Evolutionary conservation across 2,113 vertebrate species (phyloP), one percentile per base, ranked within the genome.

Genomic region (Xiphophorus hellerii): DNA sequence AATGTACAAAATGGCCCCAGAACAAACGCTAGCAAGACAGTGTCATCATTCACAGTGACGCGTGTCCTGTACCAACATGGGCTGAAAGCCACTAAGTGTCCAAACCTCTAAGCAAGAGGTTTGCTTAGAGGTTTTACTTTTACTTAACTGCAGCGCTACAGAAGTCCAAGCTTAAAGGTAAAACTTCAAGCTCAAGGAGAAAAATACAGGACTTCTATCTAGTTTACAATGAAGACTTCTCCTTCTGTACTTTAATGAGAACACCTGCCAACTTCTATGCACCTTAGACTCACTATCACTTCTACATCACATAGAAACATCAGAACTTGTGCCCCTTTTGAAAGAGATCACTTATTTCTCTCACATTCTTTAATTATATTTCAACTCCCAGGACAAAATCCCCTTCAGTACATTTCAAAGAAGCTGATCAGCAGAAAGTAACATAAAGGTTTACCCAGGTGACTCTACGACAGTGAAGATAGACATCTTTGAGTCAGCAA

Each of bases 401-500:
- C 31, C 42, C 39, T 33, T 33, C 4, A 25, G 14, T 62, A 62
- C 44, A 25, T 58, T 77, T 79, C 62, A 76, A 74, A 70, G 62
- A 61, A 65, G 63, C 64, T 75, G 35, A 80, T 66, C 80, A 77
- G 66, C 62, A 64, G 68, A 29, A 64, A 9, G 51, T 37, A 69
- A 66, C 78, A 71, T 25, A 35, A 60, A 69, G 22, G 42, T 77
- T 73, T 75, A 65, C 68, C 81, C 42, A 28, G 48, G 61, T 37
- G 64, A 64, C 63, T 82, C 35, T 69, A 74, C 75, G 51, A 30
- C 42, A 71, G 60, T 51, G 62, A 66, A 58, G 3, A 35, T 27
- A 71, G 70, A 83, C 51, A 58, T 66, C 28, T 69, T 67, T 82
- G 60, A 81, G 65, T 76, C 70, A 71, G 66, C 22, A 20, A 60